Base-by-base conservation (phyloP, 1,140 invertebrate species). In the Phocides pigmalion region DNA sequence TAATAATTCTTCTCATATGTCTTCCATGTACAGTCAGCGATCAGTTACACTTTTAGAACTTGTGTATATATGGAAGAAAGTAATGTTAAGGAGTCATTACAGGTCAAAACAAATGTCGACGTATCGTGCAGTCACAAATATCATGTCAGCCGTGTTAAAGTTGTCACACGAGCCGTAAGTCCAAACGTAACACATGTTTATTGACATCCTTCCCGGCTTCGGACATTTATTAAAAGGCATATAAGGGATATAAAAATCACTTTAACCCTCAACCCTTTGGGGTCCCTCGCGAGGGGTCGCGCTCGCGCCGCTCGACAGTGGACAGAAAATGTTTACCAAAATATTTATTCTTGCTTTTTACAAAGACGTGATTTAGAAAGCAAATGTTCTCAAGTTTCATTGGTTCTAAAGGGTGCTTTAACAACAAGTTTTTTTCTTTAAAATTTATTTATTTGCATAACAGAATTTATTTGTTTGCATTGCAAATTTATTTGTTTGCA, bases 221-320 rank as follows among this genome's bases (percentile, higher is more conserved):
- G 54, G 42, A 59, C 54, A 59, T 59, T 59, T 59, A 59, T 59
- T 59, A 59, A 59, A 46, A 59, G 39, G 54, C 54, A 59, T 59
- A 59, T 59, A 59, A 46, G 42, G 54, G 54, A 46, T 59, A 32
- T 59, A 59, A 59, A 59, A 59, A 59, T 59, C 54, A 59, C 54
- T 59, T 59, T 15, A 46, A 59, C 56, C 56, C 56, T 47, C 56
- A 72, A 72, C 70, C 62, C 66, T 68, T 59, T 61, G 61, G 22
- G 56, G 58, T 39, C 63, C 69, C 70, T 68, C 62, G 28, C 62
- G 51, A 62, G 53, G 35, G 42, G 25, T 22, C 47, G 46, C 19
- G 16, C 17, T 47, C 46, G 19, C 22, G 47, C 15, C 32, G 12
- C 47, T 44, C 12, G 39, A 12, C 12, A 56, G 28, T 37, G 42